A percentile compares a stretch with the other conserved stretches of the same genome.
phyloP scores from a whole-genome alignment of 1,140 invertebrate genomes.

The Drosophila pruinosa region DNA sequence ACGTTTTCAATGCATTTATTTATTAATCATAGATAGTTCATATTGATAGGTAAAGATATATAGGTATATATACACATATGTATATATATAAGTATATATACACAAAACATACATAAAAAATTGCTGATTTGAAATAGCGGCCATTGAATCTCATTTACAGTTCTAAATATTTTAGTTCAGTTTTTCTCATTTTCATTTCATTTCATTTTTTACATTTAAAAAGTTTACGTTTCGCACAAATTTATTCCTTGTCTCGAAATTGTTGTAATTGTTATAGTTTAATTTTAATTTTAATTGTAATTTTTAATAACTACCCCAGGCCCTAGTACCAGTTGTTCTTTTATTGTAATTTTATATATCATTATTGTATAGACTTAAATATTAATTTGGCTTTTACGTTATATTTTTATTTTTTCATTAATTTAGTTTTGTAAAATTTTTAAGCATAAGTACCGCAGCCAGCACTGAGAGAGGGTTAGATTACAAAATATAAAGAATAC shows the following conservation, averaged over 20 bases:
- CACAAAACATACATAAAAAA: conserved; percentile 77
- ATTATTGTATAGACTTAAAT: conserved; percentile 59
- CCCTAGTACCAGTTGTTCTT: conserved; percentile 66
- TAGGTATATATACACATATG: conserved; percentile 51
- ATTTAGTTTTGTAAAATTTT: conserved; percentile 32
- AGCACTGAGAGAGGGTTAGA: conserved; percentile 20
- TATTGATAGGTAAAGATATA: conserved; percentile 56
- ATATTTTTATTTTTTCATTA: conserved; percentile 54
- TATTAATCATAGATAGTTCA: conserved; percentile 67
- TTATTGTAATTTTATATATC: conserved; percentile 46
- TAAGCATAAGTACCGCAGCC: conserved; percentile 53
- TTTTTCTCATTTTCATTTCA: conserved; percentile 17
- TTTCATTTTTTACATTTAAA: conserved; percentile 66
- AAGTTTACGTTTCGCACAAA: conserved; percentile 55
- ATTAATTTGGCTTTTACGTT: conserved; percentile 74
- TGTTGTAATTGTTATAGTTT: conserved; percentile 48
- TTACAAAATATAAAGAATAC: conserved; percentile 10
- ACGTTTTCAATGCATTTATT: conserved; percentile 77
- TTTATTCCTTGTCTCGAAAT: conserved; percentile 53
- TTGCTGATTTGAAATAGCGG: conserved; percentile 56
- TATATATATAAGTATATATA: conserved; percentile 62
- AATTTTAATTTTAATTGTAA: conserved; percentile 35
- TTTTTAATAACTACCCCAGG: conserved; percentile 69
- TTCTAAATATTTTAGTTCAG: conserved; percentile 21
- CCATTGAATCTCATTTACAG: conserved; percentile 50